These are phyloP conservation scores for Hafferia zeledoni DNA, from an alignment of 2,797 vertebrate genomes.

Conservation along the genomic window DNA sequence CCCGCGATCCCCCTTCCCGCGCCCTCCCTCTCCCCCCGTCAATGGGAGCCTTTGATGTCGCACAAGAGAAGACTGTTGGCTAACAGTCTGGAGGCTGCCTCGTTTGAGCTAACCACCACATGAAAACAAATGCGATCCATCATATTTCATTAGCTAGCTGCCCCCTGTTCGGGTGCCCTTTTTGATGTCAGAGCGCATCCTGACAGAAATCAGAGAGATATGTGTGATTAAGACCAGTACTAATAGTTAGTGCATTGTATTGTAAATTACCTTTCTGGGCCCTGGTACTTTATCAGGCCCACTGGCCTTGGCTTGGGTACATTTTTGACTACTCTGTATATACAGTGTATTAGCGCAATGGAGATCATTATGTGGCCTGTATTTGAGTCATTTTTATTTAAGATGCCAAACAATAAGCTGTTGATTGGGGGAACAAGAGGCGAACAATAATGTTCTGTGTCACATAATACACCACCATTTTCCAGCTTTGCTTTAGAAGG, in stretches of 20 bases:
- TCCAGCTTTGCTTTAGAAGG: slow-evolving; percentile 94
- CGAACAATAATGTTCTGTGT: slow-evolving; percentile 99
- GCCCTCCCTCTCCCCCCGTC: slow-evolving; percentile 46
- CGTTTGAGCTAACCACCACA: slow-evolving; percentile 77
- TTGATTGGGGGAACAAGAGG: slow-evolving; percentile 99
- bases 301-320: slow-evolving; percentile 78
- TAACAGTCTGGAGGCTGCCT: slow-evolving; percentile 80
- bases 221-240: slow-evolving; percentile 79
- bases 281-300: slow-evolving; percentile 78
- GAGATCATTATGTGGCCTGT: slow-evolving; percentile 98
- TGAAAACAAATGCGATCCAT: slow-evolving; percentile 78
- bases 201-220: slow-evolving; percentile 80
- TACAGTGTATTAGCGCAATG: slow-evolving; percentile 92
- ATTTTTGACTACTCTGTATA: slow-evolving; percentile 90
- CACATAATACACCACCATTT: slow-evolving; percentile 99
- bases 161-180: slow-evolving; percentile 71
- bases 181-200: slow-evolving; percentile 76
- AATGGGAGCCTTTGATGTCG: slow-evolving; percentile 80
- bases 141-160: slow-evolving; percentile 77
- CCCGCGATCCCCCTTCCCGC: slow-evolving; percentile 45
- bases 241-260: slow-evolving; percentile 81
- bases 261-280: slow-evolving; percentile 85
- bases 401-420: slow-evolving; percentile 99
- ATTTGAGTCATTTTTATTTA: slow-evolving; percentile 99
- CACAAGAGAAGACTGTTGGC: slow-evolving; percentile 80